A percentile compares a stretch with the other conserved stretches of the same genome.
These are phyloP conservation scores for Lucilia cuprina DNA, from an alignment of 1,140 invertebrate species.

Conservation along the genomic window DNA sequence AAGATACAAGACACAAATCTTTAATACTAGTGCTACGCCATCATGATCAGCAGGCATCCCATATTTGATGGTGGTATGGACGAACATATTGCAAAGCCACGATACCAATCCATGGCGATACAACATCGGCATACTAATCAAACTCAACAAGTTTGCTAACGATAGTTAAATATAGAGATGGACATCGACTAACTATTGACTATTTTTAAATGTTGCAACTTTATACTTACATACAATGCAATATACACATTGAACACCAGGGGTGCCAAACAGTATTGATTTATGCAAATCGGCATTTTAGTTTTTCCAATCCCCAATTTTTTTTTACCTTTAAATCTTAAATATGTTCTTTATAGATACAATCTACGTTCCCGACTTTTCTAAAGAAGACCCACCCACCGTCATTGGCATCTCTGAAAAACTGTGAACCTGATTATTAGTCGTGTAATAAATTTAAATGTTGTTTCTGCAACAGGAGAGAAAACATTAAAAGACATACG, in stretches of 20 bases:
- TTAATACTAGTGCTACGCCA: neutral
- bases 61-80: neutral
- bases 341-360: too few species aligned
- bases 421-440: neutral
- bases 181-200: neutral
- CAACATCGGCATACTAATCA: slow-evolving; percentile 6
- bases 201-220: slow-evolving; percentile 3
- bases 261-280: neutral
- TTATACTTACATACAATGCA: neutral
- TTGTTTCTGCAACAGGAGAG: neutral
- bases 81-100: neutral
- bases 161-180: neutral
- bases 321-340: too few species aligned
- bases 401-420: neutral
- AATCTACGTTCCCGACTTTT: too few species aligned
- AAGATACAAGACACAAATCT: neutral
- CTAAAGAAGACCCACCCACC: too few species aligned
- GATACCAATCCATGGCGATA: neutral
- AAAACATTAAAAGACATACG: neutral
- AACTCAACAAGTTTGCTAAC: neutral
- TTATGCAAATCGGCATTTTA: neutral
- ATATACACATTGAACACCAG: neutral
- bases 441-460: neutral
- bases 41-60: neutral
- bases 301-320: too few species aligned